These are phyloP conservation scores for Strigops habroptila DNA, from an alignment of 2,113 vertebrate species.

Conservation along the genomic window DNA sequence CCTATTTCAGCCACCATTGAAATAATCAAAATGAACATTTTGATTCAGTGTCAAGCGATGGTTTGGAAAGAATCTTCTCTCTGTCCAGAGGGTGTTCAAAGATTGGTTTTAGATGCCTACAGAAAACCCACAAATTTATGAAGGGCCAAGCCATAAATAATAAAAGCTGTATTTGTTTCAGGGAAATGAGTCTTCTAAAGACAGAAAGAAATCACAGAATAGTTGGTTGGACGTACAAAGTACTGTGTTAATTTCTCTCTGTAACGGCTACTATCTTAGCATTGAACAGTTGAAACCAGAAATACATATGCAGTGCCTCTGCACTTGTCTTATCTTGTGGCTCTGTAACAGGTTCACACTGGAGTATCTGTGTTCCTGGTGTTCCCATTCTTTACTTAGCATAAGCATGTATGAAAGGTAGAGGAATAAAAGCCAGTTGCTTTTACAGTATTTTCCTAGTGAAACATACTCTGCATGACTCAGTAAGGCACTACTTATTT, in stretches of 20 bases:
- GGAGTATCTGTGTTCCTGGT: neutral
- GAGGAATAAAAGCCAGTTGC: neutral
- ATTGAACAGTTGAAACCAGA: neutral
- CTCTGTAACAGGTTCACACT: neutral
- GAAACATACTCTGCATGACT: neutral
- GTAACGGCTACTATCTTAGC: neutral
- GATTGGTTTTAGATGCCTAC: neutral
- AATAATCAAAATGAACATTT: neutral
- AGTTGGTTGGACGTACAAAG: neutral
- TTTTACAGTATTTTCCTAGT: neutral
- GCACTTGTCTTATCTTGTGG: neutral
- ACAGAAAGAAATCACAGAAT: neutral
- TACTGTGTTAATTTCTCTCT: neutral
- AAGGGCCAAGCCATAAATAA: neutral
- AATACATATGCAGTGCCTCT: accelerated
- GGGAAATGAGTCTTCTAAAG: neutral
- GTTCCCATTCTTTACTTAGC: neutral
- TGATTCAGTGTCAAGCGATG: neutral
- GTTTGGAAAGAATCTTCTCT: neutral
- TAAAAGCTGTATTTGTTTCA: neutral
- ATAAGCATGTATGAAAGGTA: neutral
- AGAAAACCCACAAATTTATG: neutral
- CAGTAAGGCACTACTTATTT: neutral
- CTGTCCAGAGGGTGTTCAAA: neutral
- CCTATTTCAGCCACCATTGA: neutral